phyloP scores from a whole-genome alignment of 2,888 invertebrate species.

The Auanema freiburgensis region DNA sequence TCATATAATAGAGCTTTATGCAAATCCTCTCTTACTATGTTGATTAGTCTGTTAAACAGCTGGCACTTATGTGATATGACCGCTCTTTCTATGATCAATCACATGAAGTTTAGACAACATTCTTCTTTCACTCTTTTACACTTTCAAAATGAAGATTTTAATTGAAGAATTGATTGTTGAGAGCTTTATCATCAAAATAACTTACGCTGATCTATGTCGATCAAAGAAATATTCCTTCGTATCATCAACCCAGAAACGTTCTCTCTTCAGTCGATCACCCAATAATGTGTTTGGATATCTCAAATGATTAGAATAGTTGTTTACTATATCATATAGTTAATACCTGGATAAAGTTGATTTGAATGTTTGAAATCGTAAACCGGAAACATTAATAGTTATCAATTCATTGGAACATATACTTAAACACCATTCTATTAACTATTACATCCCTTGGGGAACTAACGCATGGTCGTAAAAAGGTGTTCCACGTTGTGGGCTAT shows the following conservation, averaged over 20 bases:
- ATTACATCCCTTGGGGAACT: no score
- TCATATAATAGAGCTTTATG: no score
- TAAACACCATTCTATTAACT: neutral
- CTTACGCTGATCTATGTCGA: slow-evolving; percentile 57
- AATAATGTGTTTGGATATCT: slow-evolving; percentile 60
- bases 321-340: no score
- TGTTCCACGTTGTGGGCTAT: slow-evolving; percentile 44
- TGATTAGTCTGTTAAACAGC: no score
- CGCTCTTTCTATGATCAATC: no score
- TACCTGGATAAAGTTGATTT: slow-evolving; percentile 52
- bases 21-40: no score
- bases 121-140: no score
- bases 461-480: slow-evolving; percentile 27
- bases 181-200: slow-evolving; percentile 12
- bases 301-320: no score
- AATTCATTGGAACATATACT: neutral
- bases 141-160: neutral
- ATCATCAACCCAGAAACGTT: slow-evolving; percentile 48
- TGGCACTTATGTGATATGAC: no score
- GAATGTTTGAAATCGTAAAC: slow-evolving; percentile 59
- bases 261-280: slow-evolving; percentile 55
- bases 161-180: neutral
- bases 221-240: slow-evolving; percentile 63
- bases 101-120: no score
- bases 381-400: slow-evolving; percentile 61